phyloP scores from a whole-genome alignment of 2,113 vertebrate species.

The Varanus komodoensis region DNA sequence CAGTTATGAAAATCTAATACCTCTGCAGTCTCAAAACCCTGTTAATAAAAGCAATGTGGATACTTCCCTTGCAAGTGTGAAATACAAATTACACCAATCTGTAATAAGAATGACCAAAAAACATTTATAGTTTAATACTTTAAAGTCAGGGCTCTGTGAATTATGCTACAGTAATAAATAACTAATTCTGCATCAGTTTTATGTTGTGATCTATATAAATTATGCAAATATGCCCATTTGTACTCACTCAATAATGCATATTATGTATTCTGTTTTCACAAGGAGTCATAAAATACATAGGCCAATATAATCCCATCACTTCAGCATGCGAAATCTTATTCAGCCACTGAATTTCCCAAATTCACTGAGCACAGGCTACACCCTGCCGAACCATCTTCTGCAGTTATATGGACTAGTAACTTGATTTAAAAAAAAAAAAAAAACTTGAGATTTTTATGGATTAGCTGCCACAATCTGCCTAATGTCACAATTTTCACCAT shows the following conservation, averaged over 20 bases:
- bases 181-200: neutral
- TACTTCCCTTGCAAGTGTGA: neutral
- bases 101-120: neutral
- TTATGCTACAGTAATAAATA: neutral
- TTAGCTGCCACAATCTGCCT: neutral
- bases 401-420: neutral
- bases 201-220: neutral
- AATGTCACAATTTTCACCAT: neutral
- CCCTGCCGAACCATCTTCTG: neutral
- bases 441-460: neutral
- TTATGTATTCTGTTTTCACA: neutral
- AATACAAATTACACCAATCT: neutral
- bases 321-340: neutral
- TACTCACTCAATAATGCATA: neutral
- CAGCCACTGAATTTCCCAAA: neutral
- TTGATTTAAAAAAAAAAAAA: neutral
- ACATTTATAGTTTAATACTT: neutral
- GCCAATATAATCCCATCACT: neutral
- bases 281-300: neutral
- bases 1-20: slow-evolving; percentile 11
- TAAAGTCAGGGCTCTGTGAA: neutral
- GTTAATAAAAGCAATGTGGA: neutral
- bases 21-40: slow-evolving; percentile 17
- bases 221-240: neutral
- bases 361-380: neutral